These are phyloP conservation scores for Cinclus cinclus DNA, from an alignment of 2,113 vertebrate species.

Conservation along the genomic window DNA sequence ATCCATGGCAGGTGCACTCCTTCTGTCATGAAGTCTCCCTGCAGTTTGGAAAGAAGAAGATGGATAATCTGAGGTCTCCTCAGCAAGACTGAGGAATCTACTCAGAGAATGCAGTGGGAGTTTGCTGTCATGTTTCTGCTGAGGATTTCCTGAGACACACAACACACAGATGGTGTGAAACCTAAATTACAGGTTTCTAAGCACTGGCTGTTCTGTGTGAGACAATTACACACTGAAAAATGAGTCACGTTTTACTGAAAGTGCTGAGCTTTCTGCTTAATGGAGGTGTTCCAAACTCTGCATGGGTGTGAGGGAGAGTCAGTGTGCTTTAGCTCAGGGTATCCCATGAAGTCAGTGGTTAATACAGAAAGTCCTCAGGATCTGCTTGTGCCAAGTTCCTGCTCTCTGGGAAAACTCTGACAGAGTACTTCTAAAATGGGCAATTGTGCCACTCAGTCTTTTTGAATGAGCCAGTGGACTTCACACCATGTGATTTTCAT, in stretches of 20 bases:
- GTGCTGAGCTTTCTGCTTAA: neutral
- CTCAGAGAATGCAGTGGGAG: neutral
- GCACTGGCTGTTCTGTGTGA: neutral
- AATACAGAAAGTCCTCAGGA: neutral
- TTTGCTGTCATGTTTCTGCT: neutral
- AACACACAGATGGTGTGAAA: neutral
- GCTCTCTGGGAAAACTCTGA: neutral
- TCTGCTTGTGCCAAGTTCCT: neutral
- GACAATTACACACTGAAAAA: neutral
- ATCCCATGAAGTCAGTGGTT: neutral
- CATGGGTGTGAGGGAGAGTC: neutral
- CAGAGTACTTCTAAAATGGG: neutral
- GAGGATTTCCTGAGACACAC: neutral
- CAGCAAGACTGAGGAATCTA: neutral
- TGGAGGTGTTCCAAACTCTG: neutral
- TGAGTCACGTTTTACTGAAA: neutral
- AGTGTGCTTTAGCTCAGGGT: neutral
- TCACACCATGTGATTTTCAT: fast-evolving
- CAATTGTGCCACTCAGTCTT: neutral
- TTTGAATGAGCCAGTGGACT: neutral
- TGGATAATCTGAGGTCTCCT: neutral
- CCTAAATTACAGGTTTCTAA: neutral
- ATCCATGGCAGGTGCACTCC: neutral
- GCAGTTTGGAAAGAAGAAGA: neutral
- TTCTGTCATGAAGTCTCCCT: neutral